Base-by-base conservation (phyloP, 2,797 vertebrate genomes). In the Myotis myotis region DNA sequence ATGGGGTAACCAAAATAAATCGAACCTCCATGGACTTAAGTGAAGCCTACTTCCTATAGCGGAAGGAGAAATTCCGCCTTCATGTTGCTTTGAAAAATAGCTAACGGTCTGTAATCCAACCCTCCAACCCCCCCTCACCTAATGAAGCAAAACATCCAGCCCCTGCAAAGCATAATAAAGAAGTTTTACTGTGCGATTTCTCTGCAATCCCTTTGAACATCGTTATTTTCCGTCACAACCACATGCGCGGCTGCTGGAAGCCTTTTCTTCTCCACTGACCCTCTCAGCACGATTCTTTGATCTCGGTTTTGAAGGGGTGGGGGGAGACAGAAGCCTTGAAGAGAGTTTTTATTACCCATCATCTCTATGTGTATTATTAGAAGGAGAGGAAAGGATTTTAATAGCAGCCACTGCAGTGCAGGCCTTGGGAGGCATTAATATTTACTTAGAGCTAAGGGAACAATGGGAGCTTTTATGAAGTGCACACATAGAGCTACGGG, bases 341-440 rank as follows among this genome's bases (percentile, higher is more conserved):
- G 60, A 75, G 79, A 78, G 19, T 47, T 89, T 96, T 96, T 92
- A 85, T 92, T 75, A 87, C 68, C 78, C 87, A 68, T 95, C 51
- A 90, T 95, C 68, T 91, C 80, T 87, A 92, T 95, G 68, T 82
- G 68, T 88, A 86, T 94, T 96, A 94, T 92, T 86, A 95, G 81
- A 88, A 90, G 64, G 75, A 92, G 70, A 87, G 81, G 84, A 94
- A 94, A 93, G 49, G 75, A 68, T 90, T 95, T 95, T 95, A 95
- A 96, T 80, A 92, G 89, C 70, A 95, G 78, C 55, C 8, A 8
- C 72, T 74, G 66, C 91, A 74, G 84, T 38, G n/a, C 19, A 91
- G 82, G 76, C 84, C 89, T 93, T 92, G 55, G 30, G 93, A 94
- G 22, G 66, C 76, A 94, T 87, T 96, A 83, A 68, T 92, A 85